Conservation (phyloP, 2,797 vertebrate species). For the Meriones psammophilus region DNA sequence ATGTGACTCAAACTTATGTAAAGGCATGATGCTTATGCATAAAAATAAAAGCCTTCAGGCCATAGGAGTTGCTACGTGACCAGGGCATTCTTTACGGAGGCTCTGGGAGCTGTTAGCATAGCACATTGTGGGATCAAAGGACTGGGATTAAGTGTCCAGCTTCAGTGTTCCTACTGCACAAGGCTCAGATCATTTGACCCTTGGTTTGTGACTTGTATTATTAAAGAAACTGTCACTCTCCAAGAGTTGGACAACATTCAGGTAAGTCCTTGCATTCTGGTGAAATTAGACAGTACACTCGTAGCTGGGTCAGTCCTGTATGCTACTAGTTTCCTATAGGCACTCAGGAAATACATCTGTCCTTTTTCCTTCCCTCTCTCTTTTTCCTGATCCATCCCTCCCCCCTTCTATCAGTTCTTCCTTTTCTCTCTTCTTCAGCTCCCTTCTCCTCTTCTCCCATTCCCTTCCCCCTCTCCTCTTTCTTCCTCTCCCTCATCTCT, state of each 20-base stretch:
- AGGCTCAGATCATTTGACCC: background rate
- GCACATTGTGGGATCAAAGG: background rate
- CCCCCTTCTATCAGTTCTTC: background rate
- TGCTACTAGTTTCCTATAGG: background rate
- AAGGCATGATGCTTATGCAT: background rate
- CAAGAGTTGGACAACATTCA: background rate
- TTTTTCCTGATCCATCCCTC: too few species aligned
- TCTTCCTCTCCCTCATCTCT: background rate
- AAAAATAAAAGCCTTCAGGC: slow-evolving; percentile 1
- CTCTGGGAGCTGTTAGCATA: too few species aligned
- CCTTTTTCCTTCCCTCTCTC: background rate
- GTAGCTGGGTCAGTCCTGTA: background rate
- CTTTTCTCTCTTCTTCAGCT: background rate
- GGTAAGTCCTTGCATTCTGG: background rate
- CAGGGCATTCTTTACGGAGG: slow-evolving; percentile 32
- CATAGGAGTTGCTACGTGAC: background rate
- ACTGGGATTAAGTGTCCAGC: background rate
- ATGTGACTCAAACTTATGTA: background rate
- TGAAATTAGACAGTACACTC: background rate
- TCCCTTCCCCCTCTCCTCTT: background rate
- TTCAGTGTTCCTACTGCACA: background rate
- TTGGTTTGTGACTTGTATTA: background rate
- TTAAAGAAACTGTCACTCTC: background rate
- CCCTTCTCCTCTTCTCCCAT: background rate
- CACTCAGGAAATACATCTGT: background rate